Evolutionary conservation across 2,113 vertebrate genomes (phyloP), one percentile per base, ranked within the genome.

Genomic region (Amphiprion percula): DNA sequence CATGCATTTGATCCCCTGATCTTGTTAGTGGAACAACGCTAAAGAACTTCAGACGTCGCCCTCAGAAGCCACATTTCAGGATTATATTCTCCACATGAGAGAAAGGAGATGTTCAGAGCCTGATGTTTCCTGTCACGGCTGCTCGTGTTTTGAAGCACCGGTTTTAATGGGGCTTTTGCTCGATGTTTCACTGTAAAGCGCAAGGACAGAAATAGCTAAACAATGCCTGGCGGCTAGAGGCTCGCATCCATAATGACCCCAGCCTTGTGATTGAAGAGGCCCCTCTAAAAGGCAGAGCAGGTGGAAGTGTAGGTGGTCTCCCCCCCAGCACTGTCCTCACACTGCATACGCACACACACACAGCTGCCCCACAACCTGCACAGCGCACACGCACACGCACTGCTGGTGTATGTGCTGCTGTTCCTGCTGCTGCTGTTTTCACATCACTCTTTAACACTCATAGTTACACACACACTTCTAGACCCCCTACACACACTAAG

Each of bases 271-370:
- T 88, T 92, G 91, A 93, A 92, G 91, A 93, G 90, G 87, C 85
- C 88, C 83, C 65, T 84, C 75, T 84, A 81, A 87, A 85, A 92
- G 83, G 88, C 88, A 82, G 86, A 90, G 91, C 93, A 93, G 92
- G 93, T 94, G 89, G 92, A 87, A 88, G 93, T 93, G 93, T 94
- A 94, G 92, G 91, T 94, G 93, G 91, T 92, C 89, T 75, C 77
- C 89, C 85, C 86, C 89, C 33, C 59, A 88, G 89, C 86, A 28
- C 81, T 87, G 89, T 87, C 68, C 86, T 83, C 82, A 84, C 46
- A 23, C 85, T 84, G 79, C 70, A 74, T 67, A 86, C 47, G 52
- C 80, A 84, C 88, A 80, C 77, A 88, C 55, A 82, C 77, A 88
- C 55, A 82, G 66, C 62, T 72, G 49, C 71, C 66, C 67, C 26